These are phyloP conservation scores for Drosophila funebris DNA, from an alignment of 1,140 invertebrate species.

Conservation along the genomic window DNA sequence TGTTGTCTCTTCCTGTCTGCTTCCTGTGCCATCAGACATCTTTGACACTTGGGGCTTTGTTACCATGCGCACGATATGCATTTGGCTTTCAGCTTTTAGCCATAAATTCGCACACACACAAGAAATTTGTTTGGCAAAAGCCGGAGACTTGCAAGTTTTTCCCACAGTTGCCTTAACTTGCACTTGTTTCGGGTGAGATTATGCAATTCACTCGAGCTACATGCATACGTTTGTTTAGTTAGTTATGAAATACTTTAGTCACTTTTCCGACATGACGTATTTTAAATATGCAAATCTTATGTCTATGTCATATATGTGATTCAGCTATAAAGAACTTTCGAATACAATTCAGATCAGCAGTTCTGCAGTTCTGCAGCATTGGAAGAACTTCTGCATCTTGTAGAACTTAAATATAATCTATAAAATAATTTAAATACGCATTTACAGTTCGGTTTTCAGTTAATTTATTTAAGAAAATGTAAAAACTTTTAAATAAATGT, in stretches of 20 bases:
- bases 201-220: background rate
- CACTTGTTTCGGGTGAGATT: background rate
- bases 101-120: slow-evolving; percentile 31
- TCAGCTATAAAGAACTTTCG: too few relatives aligned
- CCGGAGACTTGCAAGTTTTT: slow-evolving; percentile 3
- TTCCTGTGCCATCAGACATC: slow-evolving; percentile 31
- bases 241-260: background rate
- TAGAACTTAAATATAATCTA: too few relatives aligned
- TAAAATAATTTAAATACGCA: too few relatives aligned
- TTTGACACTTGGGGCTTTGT: slow-evolving; percentile 46
- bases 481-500: slow-evolving; percentile 1
- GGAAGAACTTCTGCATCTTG: too few relatives aligned
- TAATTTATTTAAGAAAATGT: slow-evolving; percentile 20
- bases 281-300: too few relatives aligned
- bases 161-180: background rate
- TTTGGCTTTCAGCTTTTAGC: slow-evolving; percentile 31
- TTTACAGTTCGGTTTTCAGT: too few relatives aligned
- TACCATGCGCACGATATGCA: slow-evolving; percentile 19
- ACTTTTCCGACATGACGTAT: background rate
- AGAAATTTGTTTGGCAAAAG: slow-evolving; percentile 16
- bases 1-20: slow-evolving; percentile 26
- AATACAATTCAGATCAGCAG: too few relatives aligned
- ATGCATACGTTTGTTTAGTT: background rate
- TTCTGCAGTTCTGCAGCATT: too few relatives aligned
- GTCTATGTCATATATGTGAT: too few relatives aligned